phyloP scores from a whole-genome alignment of 2,113 vertebrate species.

The Rana temporaria region DNA sequence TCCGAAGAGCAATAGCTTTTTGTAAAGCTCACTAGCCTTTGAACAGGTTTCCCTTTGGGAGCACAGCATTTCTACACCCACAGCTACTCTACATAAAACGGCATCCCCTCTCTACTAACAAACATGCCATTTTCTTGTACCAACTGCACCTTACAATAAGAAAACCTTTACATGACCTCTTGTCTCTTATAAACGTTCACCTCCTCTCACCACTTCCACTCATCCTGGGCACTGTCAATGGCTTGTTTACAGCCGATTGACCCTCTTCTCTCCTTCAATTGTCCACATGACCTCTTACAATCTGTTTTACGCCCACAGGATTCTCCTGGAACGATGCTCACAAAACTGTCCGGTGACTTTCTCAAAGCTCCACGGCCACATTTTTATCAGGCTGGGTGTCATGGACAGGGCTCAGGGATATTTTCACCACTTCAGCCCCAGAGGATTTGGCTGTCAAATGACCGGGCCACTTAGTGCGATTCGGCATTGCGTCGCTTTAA shows the following conservation, averaged over 20 bases:
- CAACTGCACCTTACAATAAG: constrained; percentile 1
- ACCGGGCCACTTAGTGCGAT: too few species aligned
- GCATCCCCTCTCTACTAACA: background rate
- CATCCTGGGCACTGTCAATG: constrained; percentile 7
- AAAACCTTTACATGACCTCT: constrained; percentile 24
- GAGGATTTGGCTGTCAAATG: too few species aligned
- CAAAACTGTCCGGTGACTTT: constrained; percentile 24
- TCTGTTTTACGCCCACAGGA: constrained; percentile 37
- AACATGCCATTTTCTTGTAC: background rate
- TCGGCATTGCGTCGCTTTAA: too few species aligned
- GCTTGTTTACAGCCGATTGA: constrained; percentile 32
- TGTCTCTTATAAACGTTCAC: constrained; percentile 29
- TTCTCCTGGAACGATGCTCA: constrained; percentile 19
- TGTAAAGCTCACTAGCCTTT: too few species aligned
- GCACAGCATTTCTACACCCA: too few species aligned
- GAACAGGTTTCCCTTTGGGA: too few species aligned
- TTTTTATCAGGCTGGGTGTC: background rate
- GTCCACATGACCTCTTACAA: constrained; percentile 24
- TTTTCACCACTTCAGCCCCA: too few species aligned
- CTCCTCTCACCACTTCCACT: constrained; percentile 22
- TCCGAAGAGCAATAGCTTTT: too few species aligned
- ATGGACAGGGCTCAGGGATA: background rate
- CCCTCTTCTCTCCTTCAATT: constrained; percentile 11
- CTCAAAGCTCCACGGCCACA: constrained; percentile 8
- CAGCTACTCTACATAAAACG: too few species aligned